Evolutionary conservation across 2,113 vertebrate species (phyloP).

Genomic region (Illadopsis cleaveri): DNA sequence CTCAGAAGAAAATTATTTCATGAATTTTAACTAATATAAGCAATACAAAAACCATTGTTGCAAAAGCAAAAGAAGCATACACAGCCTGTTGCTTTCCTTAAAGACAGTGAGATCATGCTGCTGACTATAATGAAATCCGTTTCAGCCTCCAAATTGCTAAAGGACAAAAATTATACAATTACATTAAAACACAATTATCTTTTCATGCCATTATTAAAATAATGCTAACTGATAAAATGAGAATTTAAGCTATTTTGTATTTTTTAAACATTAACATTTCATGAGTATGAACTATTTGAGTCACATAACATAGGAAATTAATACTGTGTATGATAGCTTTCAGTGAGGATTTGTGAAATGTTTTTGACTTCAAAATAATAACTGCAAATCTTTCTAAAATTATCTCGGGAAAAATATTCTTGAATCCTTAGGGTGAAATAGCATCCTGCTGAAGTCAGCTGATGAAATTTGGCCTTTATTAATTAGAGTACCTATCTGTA

Average conservation of each 20-base stretch:
- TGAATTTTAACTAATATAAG: background rate
- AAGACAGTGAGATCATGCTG: background rate
- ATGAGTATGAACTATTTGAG: background rate
- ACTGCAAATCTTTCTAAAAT: background rate
- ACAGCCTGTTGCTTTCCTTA: background rate
- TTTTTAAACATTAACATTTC: conserved; percentile 17
- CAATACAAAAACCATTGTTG: background rate
- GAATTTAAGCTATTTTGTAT: background rate
- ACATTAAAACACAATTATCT: conserved; percentile 11
- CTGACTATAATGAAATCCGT: background rate
- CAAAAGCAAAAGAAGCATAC: background rate
- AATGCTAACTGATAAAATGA: background rate
- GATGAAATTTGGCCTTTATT: background rate
- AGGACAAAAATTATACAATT: conserved; percentile 5
- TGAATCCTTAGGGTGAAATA: background rate
- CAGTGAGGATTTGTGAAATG: background rate
- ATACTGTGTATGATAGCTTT: background rate
- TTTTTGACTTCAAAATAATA: conserved; percentile 20
- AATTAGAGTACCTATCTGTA: background rate
- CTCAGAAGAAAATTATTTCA: background rate
- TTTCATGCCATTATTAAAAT: background rate
- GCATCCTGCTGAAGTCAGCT: background rate
- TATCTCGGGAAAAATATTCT: background rate
- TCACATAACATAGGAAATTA: background rate
- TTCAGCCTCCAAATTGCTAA: background rate